phyloP scores from a whole-genome alignment of 2,888 invertebrate genomes.

The Crocallis elinguaria region DNA sequence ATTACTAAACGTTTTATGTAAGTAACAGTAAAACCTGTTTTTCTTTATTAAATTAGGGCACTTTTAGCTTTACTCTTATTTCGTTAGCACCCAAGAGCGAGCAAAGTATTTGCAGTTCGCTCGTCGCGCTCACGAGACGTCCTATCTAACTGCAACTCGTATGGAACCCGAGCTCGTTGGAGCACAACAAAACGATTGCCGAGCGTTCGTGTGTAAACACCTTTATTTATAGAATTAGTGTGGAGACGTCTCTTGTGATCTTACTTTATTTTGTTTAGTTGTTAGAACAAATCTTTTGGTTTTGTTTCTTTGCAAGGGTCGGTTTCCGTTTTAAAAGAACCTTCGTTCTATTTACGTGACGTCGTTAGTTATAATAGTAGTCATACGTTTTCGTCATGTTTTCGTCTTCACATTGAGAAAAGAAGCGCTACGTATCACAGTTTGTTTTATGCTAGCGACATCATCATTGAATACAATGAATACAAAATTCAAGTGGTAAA shows the following conservation, averaged over 20 bases:
- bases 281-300: neutral
- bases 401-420: too few relatives aligned
- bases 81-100: constrained; percentile 24
- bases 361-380: too few relatives aligned
- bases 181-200: constrained; percentile 37
- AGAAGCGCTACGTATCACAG: too few relatives aligned
- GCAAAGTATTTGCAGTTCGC: constrained; percentile 51
- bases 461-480: too few relatives aligned
- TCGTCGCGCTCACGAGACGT: constrained; percentile 32
- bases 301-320: too few relatives aligned
- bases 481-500: too few relatives aligned
- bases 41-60: neutral
- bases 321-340: too few relatives aligned
- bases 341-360: too few relatives aligned
- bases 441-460: too few relatives aligned
- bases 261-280: neutral
- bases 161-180: constrained; percentile 31
- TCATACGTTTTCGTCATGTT: too few relatives aligned
- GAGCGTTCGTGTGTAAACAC: constrained; percentile 44
- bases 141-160: constrained; percentile 40
- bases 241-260: constrained; percentile 24
- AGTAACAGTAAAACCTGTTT: neutral
- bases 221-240: constrained; percentile 51
- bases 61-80: neutral
- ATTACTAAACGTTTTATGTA: neutral